These are phyloP conservation scores for Hylia prasina DNA, from an alignment of 2,113 vertebrate genomes.

Conservation along the genomic window DNA sequence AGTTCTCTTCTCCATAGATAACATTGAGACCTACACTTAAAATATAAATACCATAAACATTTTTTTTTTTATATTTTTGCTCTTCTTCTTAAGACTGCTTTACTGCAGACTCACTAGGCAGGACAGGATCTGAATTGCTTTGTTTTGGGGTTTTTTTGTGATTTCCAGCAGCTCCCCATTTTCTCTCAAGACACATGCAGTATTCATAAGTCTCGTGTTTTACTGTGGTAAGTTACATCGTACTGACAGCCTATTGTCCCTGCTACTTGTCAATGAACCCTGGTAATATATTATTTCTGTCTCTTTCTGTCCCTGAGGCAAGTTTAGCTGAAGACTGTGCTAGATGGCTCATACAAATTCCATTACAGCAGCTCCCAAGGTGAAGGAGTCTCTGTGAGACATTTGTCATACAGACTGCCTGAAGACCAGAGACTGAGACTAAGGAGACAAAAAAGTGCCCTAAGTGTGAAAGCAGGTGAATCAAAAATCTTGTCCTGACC, in stretches of 20 bases:
- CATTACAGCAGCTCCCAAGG: neutral
- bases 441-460: neutral
- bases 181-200: neutral
- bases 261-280: neutral
- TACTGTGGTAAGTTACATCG: neutral
- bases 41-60: neutral
- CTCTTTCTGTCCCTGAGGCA: neutral
- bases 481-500: neutral
- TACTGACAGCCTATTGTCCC: slow-evolving; percentile 14
- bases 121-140: neutral
- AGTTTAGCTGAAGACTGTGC: neutral
- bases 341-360: slow-evolving; percentile 12
- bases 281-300: neutral
- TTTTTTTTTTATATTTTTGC: neutral
- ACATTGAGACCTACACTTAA: neutral
- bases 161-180: neutral
- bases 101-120: neutral
- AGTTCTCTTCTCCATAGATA: neutral
- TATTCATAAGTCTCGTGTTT: neutral
- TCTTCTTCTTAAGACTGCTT: neutral
- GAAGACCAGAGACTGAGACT: neutral
- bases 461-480: neutral
- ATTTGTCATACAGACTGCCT: neutral
- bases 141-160: neutral
- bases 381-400: neutral